Evolutionary conservation across 2,888 invertebrate species (phyloP), one percentile per base, ranked within the genome.

Genomic region (Zele albiditarsus): DNA sequence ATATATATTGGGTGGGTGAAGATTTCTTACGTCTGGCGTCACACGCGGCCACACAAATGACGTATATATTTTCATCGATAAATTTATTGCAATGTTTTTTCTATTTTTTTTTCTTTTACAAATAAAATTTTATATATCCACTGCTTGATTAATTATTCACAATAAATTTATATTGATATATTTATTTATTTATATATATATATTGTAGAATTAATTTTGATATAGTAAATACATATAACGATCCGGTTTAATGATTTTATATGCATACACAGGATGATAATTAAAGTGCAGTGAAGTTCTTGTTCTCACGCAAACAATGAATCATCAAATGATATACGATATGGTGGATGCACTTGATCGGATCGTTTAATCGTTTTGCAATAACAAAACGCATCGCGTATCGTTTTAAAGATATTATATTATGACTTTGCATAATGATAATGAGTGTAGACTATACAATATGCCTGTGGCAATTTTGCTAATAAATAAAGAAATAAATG

Each of bases 301-400:
- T 66, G 74, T 79, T 79, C 79, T 79, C 79, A 80, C 77, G 76
- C 69, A 77, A 73, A 77, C 76, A 77, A 79, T 76, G 78, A 75
- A 74, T 78, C 75, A 78, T 78, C 76, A 73, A 70, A 49, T 38
- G 65, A 53, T 58, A 20, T 31, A 20, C 33, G 62, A 38, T 38
- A 38, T 0, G 12, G 38, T 38, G 6, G 42, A 57, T 66, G 6
- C 63, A n/a, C 42, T 38, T 58, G 58, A 73, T 58, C 57, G 46
- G 60, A 5, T 68, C 23, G 73, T 31, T 68, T 31, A 49, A 63
- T 68, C 63, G 38, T 38, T 38, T 38, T 12, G 38, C 38, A 12
- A 8, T 38, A 12, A 12, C 12, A 12, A 42, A 60, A 60, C 60
- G 28, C 60, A 60, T 60, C 28, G 28, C 27, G 25, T 69, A 49